Base-by-base conservation (phyloP, 2,113 vertebrate species). In the Colinus virginianus region DNA sequence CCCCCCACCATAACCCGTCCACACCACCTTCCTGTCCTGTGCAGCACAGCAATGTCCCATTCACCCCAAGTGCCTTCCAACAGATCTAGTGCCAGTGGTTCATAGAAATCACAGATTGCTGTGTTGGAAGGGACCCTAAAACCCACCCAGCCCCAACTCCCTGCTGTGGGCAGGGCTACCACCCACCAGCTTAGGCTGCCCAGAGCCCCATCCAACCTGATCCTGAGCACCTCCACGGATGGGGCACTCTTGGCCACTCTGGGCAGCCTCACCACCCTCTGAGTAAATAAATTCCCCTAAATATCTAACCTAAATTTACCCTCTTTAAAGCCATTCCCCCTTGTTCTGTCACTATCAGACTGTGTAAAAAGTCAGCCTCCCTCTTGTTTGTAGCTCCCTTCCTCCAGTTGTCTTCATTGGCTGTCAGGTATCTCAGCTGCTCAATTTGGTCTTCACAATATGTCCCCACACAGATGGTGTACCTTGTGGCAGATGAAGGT, bases 401-500 rank as follows among this genome's bases (percentile, higher is more conserved):
- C 30, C 19, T 58, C 55, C 1, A 3, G 42, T 42, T 2, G 9
- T 25, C 77, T 43, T 38, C 13, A 34, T 23, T 88, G 68, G 49
- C 71, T 45, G 5, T 67, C 28, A 13, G 51, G 4, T 43, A 53
- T 7, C 78, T 94, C 71, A 83, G 72, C 49, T 59, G 64, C 51
- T 91, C 68, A 66, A 1, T 59, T 83, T 74, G 45, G 51, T 87
- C 76, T 74, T 91, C 68, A 63, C 22, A 34, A 32, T 16, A 32
- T 23, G 56, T 83, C 51, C 64, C 87, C 71, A 72, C 56, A 88
- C 38, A 91, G 87, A 75, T 49, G 56, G 56, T 34, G 26, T 77
- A 55, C 38, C 40, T n/a, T 51, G 68, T 79, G 56, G 61, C 72
- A 93, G 79, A 64, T 40, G 81, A 89, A 80, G 34, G 40, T 93